These are phyloP conservation scores for Parazoanthus darwini DNA, from an alignment of 92 coral and sea anemone species.

Conservation along the genomic window DNA sequence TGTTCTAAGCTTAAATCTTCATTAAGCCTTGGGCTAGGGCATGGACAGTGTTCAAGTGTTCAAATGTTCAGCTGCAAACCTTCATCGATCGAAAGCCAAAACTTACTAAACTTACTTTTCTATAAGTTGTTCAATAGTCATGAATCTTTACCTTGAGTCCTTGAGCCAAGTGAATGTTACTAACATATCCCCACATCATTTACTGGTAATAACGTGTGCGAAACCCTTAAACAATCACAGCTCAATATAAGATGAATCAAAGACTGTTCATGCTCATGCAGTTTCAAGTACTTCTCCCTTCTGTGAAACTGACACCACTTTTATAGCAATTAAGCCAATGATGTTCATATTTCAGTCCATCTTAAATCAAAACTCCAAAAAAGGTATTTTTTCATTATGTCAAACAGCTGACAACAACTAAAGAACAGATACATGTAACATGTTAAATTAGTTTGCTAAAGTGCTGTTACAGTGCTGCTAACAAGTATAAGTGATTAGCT, in stretches of 20 bases:
- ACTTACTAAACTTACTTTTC: not conserved
- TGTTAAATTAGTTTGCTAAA: not conserved
- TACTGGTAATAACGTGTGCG: not conserved
- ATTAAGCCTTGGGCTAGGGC: not conserved
- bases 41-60: not conserved
- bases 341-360: constrained; percentile 37
- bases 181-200: constrained; percentile 33
- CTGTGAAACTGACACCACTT: constrained; percentile 25
- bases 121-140: not conserved
- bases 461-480: constrained; percentile 9
- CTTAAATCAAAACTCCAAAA: constrained; percentile 36
- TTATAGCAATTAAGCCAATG: not conserved
- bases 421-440: constrained; percentile 3
- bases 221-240: not conserved
- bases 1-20: not conserved
- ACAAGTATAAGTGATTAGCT: not conserved
- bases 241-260: not conserved
- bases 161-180: constrained; percentile 31
- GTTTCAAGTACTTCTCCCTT: not conserved
- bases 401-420: constrained; percentile 29
- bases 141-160: constrained; percentile 14
- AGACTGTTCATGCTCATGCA: not conserved
- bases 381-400: constrained; percentile 30
- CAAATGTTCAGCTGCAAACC: not conserved
- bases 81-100: not conserved